Base-by-base conservation (phyloP, 1,140 invertebrate species). In the Lethrus apterus region DNA sequence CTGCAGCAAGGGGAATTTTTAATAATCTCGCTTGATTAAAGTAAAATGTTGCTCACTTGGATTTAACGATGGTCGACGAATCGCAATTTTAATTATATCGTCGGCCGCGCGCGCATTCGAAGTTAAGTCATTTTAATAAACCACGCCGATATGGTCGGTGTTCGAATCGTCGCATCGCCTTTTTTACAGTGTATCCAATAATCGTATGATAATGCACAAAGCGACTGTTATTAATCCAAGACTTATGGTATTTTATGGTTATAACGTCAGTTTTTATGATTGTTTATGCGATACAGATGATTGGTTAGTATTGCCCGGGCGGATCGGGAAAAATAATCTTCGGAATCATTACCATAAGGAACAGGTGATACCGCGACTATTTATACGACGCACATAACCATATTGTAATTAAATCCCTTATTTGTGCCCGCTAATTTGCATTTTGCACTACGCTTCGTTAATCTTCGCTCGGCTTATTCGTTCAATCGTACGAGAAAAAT, bases 261-360 rank as follows among this genome's bases (percentile, higher is more conserved):
- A 59, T 62, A 61, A 63, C 49, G 63, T 63, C 60, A 46, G 56
- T 48, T 62, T 65, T 65, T 65, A 65, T 65, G 58, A 57, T 62
- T 65, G 48, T 65, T 65, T 65, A 65, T 65, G 61, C 54, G 63
- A 58, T 65, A 63, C 59, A 64, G 52, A 65, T 65, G 63, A 65
- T 65, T 65, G 63, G 62, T 65, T 65, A 62, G 51, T 63, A 65
- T 64, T 55, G 58, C 54, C 35, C 24, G 36, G 44, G 33, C 38
- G 43, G 24, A 48, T 47, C 46, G 35, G 46, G 51, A 54, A 47
- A 44, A 51, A 49, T 51, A 54, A 50, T 47, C 40, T 41, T 32
- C 35, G 42, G 41, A 54, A 50, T 43, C 36, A 46, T 40, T 51
- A 43, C 30, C 26, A 15, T 29, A 45, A 34, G 32, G 40, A 20